Conservation (phyloP, 2,888 invertebrate species). For the Eupeodes luniger region DNA sequence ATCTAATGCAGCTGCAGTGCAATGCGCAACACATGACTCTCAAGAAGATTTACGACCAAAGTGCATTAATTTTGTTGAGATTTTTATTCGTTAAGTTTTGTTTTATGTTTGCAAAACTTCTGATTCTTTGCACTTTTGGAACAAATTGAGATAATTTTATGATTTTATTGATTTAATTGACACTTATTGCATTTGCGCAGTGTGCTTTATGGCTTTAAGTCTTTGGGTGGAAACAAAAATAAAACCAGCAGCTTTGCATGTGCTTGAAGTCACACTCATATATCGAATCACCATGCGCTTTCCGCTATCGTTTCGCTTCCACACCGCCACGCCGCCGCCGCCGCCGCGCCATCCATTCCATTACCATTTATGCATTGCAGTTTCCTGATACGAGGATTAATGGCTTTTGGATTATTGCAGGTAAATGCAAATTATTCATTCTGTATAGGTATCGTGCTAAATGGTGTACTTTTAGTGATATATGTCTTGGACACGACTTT, state of each 20-base stretch:
- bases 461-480: constrained; percentile 57
- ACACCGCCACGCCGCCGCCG: not conserved
- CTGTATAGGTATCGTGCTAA: constrained; percentile 41
- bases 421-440: constrained; percentile 64
- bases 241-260: not conserved
- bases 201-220: constrained; percentile 40
- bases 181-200: constrained; percentile 51
- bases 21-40: not conserved
- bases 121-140: constrained; percentile 31
- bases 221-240: constrained; percentile 8
- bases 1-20: constrained; percentile 38
- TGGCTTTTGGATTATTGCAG: constrained; percentile 52
- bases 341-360: not conserved
- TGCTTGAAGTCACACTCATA: not conserved
- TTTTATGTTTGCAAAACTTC: constrained; percentile 3
- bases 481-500: constrained; percentile 69
- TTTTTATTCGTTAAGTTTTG: constrained; percentile 2
- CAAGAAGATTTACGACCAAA: constrained; percentile 65
- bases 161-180: constrained; percentile 74
- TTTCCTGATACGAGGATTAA: constrained; percentile 74
- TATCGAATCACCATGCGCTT: not conserved
- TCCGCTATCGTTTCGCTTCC: no score
- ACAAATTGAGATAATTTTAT: constrained; percentile 75
- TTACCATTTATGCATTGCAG: constrained; percentile 10
- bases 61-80: constrained; percentile 33